A percentile compares a stretch with the other conserved stretches of the same genome.
These are phyloP conservation scores for Argyrosomus japonicus DNA, from an alignment of 2,113 vertebrate genomes.

Conservation along the genomic window DNA sequence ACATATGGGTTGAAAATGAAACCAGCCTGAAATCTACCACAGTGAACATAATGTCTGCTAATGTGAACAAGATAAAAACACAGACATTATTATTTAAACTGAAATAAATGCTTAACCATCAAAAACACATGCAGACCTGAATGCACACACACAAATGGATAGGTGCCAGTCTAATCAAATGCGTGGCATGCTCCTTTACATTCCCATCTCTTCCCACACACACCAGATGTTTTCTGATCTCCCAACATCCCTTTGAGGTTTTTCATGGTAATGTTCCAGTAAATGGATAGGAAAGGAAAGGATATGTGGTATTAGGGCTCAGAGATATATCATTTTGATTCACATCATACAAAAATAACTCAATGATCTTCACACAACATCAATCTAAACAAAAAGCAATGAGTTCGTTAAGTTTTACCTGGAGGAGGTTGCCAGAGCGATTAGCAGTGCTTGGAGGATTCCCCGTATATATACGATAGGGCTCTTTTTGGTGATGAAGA, in stretches of 20 bases:
- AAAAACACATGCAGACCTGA: background rate
- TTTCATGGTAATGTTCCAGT: conserved; percentile 8
- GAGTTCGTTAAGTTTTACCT: conserved; percentile 84
- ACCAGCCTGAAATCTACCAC: background rate
- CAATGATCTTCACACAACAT: background rate
- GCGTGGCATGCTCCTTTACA: conserved; percentile 20
- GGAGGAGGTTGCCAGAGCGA: conserved; percentile 96
- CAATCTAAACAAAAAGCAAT: background rate
- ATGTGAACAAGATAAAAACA: background rate
- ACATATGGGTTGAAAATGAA: background rate
- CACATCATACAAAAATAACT: background rate
- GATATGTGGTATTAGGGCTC: background rate
- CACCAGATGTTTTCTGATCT: conserved; percentile 64
- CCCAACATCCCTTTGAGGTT: conserved; percentile 27
- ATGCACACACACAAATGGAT: background rate
- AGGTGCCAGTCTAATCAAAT: conserved; percentile 5
- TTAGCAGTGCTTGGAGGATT: conserved; percentile 96
- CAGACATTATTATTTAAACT: background rate
- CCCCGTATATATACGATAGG: conserved; percentile 97
- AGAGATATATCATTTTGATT: background rate
- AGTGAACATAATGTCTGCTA: background rate
- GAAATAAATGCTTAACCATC: background rate
- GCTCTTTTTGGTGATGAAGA: conserved; percentile 98
- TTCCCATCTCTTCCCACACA: conserved; percentile 36
- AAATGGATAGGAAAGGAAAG: background rate